Evolutionary conservation across 1,140 invertebrate genomes (phyloP).

Genomic region (Agraylea sexmaculata): DNA sequence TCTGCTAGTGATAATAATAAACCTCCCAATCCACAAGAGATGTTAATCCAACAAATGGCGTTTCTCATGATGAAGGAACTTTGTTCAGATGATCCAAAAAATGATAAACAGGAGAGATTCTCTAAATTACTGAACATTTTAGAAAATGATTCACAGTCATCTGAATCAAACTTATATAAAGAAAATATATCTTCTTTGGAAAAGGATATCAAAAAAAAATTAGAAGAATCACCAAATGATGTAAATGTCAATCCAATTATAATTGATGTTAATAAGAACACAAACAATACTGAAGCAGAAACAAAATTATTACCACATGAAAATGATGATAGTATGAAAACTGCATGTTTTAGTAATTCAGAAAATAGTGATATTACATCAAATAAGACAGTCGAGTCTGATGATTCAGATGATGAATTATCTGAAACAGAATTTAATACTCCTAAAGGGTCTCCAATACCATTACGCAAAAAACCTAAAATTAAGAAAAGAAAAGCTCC

Average conservation of each 20-base stretch:
- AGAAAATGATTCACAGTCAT: no score
- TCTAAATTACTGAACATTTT: no score
- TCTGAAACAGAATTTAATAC: constrained; percentile 38
- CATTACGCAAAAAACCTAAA: constrained; percentile 26
- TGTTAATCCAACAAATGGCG: no score
- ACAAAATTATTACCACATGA: neutral
- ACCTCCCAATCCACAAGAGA: no score
- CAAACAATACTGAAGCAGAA: neutral
- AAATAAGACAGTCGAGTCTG: no score
- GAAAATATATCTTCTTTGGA: no score
- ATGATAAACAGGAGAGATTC: no score
- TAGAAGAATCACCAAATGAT: neutral
- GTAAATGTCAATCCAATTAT: neutral
- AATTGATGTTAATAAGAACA: neutral
- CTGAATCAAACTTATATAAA: no score
- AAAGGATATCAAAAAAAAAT: no score
- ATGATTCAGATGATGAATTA: constrained; percentile 21
- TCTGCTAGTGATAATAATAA: neutral
- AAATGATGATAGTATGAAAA: neutral
- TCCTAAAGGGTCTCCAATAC: constrained; percentile 34
- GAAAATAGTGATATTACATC: constrained; percentile 13
- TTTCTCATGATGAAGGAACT: no score
- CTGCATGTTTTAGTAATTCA: neutral
- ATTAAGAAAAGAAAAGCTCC: constrained; percentile 37
- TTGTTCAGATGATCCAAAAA: no score